These are phyloP conservation scores for Chironomus riparius DNA, from an alignment of 2,888 invertebrate genomes.

Conservation along the genomic window DNA sequence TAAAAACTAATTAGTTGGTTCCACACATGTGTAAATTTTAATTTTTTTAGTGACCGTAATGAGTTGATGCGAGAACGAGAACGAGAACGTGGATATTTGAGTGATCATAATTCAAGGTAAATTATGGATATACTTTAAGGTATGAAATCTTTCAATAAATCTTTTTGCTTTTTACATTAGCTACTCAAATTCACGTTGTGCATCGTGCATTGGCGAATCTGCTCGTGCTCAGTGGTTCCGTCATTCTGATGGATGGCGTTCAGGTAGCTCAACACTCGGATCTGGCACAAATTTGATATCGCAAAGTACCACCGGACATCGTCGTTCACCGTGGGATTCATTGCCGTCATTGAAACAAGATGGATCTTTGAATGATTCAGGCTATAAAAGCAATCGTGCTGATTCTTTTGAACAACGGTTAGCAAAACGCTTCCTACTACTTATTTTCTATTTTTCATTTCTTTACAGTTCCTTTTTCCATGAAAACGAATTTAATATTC, in stretches of 20 bases:
- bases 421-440: constrained; percentile 31
- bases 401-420: constrained; percentile 83
- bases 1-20: not conserved
- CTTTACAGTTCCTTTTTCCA: no score
- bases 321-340: constrained; percentile 81
- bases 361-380: constrained; percentile 77
- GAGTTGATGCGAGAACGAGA: constrained; percentile 67
- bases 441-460: not conserved
- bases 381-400: constrained; percentile 75
- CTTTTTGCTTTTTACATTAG: constrained; percentile 33
- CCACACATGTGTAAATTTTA: not conserved
- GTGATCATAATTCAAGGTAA: constrained; percentile 68
- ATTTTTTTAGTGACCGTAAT: constrained; percentile 62
- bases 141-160: not conserved
- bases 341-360: constrained; percentile 76
- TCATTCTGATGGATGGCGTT: constrained; percentile 81
- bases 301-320: constrained; percentile 46
- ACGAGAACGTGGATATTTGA: constrained; percentile 63
- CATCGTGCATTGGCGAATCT: constrained; percentile 82
- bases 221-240: constrained; percentile 84
- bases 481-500: no score
- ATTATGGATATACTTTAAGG: constrained; percentile 22
- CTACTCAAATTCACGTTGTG: constrained; percentile 60
- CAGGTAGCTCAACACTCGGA: constrained; percentile 60
- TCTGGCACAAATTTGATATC: constrained; percentile 44